phyloP scores from a whole-genome alignment of 2,888 invertebrate genomes.

The Stenurella melanura region DNA sequence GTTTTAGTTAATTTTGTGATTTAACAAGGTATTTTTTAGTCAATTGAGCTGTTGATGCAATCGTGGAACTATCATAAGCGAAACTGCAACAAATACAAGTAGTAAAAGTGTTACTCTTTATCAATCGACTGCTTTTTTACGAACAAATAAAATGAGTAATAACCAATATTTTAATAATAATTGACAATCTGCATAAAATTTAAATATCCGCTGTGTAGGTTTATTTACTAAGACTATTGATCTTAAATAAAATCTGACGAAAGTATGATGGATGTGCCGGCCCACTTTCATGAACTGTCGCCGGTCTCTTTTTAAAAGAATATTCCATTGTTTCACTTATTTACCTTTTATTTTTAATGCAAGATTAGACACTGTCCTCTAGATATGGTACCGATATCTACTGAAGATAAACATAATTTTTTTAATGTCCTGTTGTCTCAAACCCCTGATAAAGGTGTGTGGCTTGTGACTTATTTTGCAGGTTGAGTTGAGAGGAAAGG shows the following conservation, averaged over 20 bases:
- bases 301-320: not conserved
- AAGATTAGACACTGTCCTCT: not conserved
- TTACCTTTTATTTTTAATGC: constrained; percentile 2
- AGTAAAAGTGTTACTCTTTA: too few relatives aligned
- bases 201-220: not conserved
- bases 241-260: not conserved
- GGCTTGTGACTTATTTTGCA: constrained; percentile 5
- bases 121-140: too few relatives aligned
- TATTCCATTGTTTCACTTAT: constrained; percentile 1
- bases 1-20: too few relatives aligned
- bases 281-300: not conserved
- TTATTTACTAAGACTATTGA: constrained; percentile 7
- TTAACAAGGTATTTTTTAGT: too few relatives aligned
- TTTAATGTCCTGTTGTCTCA: not conserved
- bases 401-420: not conserved
- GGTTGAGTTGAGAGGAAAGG: too few relatives aligned
- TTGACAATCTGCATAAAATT: not conserved
- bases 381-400: not conserved
- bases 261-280: not conserved
- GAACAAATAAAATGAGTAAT: too few relatives aligned
- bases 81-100: too few relatives aligned
- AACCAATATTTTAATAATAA: not conserved
- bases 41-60: too few relatives aligned
- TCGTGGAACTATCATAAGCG: too few relatives aligned
- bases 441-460: not conserved